Evolutionary conservation across 2,113 vertebrate genomes (phyloP), one percentile per base, ranked within the genome.

Genomic region (Gnathonemus echidnorhynchus): DNA sequence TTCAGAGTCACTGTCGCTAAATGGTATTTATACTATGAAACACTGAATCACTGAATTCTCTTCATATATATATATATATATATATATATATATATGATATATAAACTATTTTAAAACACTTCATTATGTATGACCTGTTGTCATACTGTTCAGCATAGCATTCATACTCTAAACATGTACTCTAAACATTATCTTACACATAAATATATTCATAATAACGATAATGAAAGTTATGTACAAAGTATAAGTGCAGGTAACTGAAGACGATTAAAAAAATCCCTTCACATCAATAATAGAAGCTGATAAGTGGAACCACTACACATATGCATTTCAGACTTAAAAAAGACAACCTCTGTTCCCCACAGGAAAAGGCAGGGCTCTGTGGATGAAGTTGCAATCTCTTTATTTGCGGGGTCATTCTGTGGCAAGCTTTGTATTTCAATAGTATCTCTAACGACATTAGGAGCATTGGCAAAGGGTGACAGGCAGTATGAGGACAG

Each of bases 371-470:
- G 74, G 74, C 74, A 80, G 31, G 35, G 74, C 83, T 85, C 39
- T 90, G 87, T 86, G 56, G 70, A 56, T 90, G 45, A 88, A 70
- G 42, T 52, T 46, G 87, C 74, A 49, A 91, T 91, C 46, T 92
- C 31, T 94, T 94, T 94, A 94, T 93, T 94, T 85, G 87, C 83
- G 62, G 50, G 77, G 27, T 46, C 35, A 52, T 89, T 90, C 46
- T 88, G 90, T 88, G 66, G 88, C 87, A 90, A 92, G 91, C 53
- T 87, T 86, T 52, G 66, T 48, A 90, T 91, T 90, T 90, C 91
- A 89, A 89, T 90, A 88, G 74, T 88, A 87, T 90, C 31, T 89
- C 89, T 89, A 89, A 92, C 90, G 80, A 92, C 85, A 91, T 66
- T 74, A 45, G 80, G n/a, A 45, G 21, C 31, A 89, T 52, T n/a